Base-by-base conservation (phyloP, 2,113 vertebrate species). In the Nibea coibor region DNA sequence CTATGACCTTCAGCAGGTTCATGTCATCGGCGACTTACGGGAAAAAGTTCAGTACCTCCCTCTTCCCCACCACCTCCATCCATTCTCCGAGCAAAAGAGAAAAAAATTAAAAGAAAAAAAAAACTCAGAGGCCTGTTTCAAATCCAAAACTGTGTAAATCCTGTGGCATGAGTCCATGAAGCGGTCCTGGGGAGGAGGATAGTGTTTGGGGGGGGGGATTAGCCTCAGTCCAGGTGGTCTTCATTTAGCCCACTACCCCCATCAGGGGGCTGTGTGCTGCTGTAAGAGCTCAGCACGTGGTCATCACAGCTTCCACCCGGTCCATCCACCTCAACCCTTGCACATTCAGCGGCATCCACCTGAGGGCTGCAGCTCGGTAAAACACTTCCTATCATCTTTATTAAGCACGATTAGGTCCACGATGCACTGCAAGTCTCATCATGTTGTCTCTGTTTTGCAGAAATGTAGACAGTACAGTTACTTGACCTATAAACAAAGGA, bases 221-320 rank as follows among this genome's bases (percentile, higher is more conserved):
- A 91, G 72, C 83, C 72, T 74, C 66, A 70, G 90, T 75, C 85
- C 91, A 94, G 92, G 93, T 94, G 92, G 91, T 92, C 93, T 90
- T 93, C 87, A 93, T 94, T 93, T 93, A 80, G 84, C 72, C 71
- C 67, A 61, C 73, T 74, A 73, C 83, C 86, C 82, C 85, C 86
- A 91, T 87, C 72, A 84, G 74, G 87, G 79, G 74, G 50, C 80
- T 82, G 74, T 61, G 84, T 87, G 83, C 87, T 87, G 82, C 76
- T 82, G 67, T 76, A 72, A 68, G 72, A 75, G 48, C 69, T 75
- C 81, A 80, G 72, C 77, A 77, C 85, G 59, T 83, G 82, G 76
- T 82, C 76, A 51, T 82, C 86, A 81, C 81, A 78, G 66, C 82
- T 84, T 75, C 66, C 35, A 65, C 39, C 9, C 48, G 1, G 43